Base-by-base conservation (phyloP, 1,140 invertebrate genomes). In the Apis florea region DNA sequence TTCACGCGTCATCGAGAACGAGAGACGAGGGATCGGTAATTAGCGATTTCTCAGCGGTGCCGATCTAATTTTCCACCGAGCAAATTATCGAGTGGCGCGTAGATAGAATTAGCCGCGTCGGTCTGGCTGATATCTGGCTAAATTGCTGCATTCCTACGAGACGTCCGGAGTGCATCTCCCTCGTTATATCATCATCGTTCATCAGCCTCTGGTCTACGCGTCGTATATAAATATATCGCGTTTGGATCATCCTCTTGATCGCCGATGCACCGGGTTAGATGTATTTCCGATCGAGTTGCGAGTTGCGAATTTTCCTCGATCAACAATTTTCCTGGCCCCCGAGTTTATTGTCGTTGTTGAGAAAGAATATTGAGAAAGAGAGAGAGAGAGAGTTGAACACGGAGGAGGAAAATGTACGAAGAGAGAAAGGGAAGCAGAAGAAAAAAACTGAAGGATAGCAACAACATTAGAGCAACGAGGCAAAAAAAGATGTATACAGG, bases 101-200 rank as follows among this genome's bases (percentile, higher is more conserved):
- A 84, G 85, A 87, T 87, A 82, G 83, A 87, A 87, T 87, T 87
- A 87, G 82, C 79, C 59, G 31, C 61, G 82, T 83, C 77, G 72
- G 77, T 24, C 82, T 74, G 75, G 49, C 69, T 80, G 85, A 86
- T 87, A 86, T 84, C 85, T n/a, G n/a, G 79, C 51, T 87, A 87
- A 87, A 87, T 87, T 87, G 78, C 85, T 72, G 85, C 75, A 86
- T 87, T 87, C 86, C 85, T 87, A 87, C 61, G 56, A 87, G 75
- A 81, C 84, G 78, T 81, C 59, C 84, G 77, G 82, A 83, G 83
- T 85, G 85, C 84, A 84, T 87, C 81, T 85, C 76, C 59, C 85
- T 79, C 74, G 70, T 78, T 84, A 76, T 87, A 87, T 86, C 82
- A 78, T 83, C 84, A 67, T 85, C 81, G 84, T 87, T 74, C 85